These are phyloP conservation scores for Terrapene triunguis DNA, from an alignment of 2,113 vertebrate species.

Conservation along the genomic window DNA sequence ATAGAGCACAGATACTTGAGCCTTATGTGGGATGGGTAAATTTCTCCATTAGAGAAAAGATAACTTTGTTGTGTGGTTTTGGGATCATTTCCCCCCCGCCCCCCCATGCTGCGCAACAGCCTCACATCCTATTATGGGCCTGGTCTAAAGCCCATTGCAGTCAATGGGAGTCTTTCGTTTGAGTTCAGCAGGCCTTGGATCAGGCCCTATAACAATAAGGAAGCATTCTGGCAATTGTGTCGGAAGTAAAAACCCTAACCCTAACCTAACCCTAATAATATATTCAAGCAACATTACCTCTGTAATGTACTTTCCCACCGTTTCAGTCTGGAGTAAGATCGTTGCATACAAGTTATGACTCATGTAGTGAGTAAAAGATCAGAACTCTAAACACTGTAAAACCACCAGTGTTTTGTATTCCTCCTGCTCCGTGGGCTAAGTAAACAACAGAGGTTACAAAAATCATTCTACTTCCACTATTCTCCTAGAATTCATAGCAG, in stretches of 20 bases:
- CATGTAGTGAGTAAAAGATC: neutral
- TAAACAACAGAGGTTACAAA: neutral
- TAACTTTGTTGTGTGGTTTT: neutral
- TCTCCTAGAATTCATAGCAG: neutral
- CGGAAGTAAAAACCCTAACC: neutral
- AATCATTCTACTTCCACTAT: neutral
- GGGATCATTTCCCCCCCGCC: neutral
- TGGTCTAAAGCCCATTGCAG: neutral
- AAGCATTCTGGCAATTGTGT: constrained; percentile 3
- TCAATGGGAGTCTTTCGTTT: neutral
- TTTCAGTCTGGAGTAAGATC: neutral
- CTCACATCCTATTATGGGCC: neutral
- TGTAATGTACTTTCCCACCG: neutral
- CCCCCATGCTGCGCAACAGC: neutral
- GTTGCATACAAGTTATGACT: neutral
- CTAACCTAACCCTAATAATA: neutral
- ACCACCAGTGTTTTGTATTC: neutral
- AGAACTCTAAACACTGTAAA: neutral
- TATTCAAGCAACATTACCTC: neutral
- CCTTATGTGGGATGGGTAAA: neutral
- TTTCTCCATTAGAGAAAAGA: neutral
- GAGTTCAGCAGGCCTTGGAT: neutral
- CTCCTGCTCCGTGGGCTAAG: neutral
- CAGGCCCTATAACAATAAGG: neutral
- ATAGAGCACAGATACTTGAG: neutral